Base-by-base conservation (phyloP, 2,888 invertebrate species). In the Trissoscelio sp. region DNA sequence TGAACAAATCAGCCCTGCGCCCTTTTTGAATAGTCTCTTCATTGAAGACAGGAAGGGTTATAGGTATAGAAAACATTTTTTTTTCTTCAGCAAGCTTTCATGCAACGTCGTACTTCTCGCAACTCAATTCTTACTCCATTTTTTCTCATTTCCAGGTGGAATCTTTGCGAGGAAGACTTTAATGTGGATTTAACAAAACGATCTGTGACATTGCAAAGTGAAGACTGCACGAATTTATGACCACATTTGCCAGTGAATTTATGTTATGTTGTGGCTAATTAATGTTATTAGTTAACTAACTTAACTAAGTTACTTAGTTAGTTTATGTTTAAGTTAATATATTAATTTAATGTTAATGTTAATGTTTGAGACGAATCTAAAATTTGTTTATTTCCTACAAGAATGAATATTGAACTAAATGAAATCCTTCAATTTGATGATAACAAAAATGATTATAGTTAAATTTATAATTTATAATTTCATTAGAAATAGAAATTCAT, bases 11-110 rank as follows among this genome's bases (percentile, higher is more conserved):
- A 70, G 79, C 4, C 64, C 83, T 7, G 79, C 67, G 9, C 51
- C 91, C n/a, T 70, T 86, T 7, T 7, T 91, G 12, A 84, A 89
- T 58, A 86, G 86, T 82, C 75, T 91, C 20, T 20, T 77, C 1
- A 55, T 91, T 12, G 90, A 91, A 75, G 89, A 91, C 82, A 86
- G 89, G 44, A 88, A 83, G 58, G 89, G 89, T 24, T 86, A 89
- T 66, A 89, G 89, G 91, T 88, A 78, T 11, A 55, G 20, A 48
- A 60, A 16, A 55, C 7, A 20, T 22, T 51, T 62, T 55, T 1
- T 58, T 57, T 16, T 9, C 16, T 3, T 28, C 16, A 12, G 14
- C 51, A 3, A 3, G 1, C n/a, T 28, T 12, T 3, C 4, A 48
- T 6, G 6, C 24, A 7, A 31, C 28, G 16, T 24, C 34, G 11